Evolutionary conservation across 2,888 invertebrate genomes (phyloP).

Genomic region (Drosophila infuscata): DNA sequence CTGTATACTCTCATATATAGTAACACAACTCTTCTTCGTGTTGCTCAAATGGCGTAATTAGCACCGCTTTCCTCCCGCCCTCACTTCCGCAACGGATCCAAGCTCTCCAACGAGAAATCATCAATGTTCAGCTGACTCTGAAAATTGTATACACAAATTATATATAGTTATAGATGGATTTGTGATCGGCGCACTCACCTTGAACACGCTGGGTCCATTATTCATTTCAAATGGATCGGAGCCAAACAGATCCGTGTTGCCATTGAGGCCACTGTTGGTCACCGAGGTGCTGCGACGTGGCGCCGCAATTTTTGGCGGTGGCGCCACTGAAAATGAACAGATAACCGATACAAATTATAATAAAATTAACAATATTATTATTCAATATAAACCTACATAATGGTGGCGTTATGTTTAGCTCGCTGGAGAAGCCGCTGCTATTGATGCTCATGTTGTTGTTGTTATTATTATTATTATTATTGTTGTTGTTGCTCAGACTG

Average conservation of each 20-base stretch:
- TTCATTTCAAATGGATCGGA: constrained; percentile 89
- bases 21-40: constrained; percentile 41
- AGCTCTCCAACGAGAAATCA: constrained; percentile 96
- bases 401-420: constrained; percentile 87
- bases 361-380: not conserved
- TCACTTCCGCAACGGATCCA: constrained; percentile 94
- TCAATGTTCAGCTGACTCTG: constrained; percentile 89
- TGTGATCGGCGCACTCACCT: constrained; percentile 71
- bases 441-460: constrained; percentile 74
- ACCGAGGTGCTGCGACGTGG: constrained; percentile 85
- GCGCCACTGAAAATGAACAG: constrained; percentile 89
- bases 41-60: constrained; percentile 65
- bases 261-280: constrained; percentile 66
- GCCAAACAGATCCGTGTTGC: constrained; percentile 91
- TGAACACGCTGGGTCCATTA: constrained; percentile 82
- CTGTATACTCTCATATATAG: constrained; percentile 32
- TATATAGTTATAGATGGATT: not conserved
- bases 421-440: constrained; percentile 83
- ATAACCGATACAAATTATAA: not conserved
- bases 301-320: constrained; percentile 92
- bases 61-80: constrained; percentile 52
- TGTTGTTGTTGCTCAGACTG: constrained; percentile 66
- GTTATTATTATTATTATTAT: constrained; percentile 69
- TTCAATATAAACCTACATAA: constrained; percentile 87
- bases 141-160: not conserved